Evolutionary conservation across 92 coral and sea anemone genomes (phyloP).

Genomic region (Parazoanthus darwini): DNA sequence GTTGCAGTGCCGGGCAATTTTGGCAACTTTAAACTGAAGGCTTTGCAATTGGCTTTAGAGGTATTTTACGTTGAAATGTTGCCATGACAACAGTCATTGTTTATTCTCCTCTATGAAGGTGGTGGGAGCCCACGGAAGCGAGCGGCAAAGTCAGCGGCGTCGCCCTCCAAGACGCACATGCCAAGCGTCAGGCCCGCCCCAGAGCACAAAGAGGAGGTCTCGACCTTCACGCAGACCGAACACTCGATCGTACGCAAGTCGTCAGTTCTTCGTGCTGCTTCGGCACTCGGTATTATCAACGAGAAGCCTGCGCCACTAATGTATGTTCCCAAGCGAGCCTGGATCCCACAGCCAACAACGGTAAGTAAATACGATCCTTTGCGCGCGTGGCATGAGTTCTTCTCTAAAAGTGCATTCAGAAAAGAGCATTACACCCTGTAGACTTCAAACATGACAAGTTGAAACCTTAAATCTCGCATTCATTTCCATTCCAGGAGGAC

Average conservation of each 20-base stretch:
- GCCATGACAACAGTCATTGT: background rate
- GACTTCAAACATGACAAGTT: no score
- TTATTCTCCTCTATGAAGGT: conserved; percentile 38
- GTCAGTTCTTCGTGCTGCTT: conserved; percentile 98
- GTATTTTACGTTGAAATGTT: background rate
- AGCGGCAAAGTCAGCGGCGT: conserved; percentile 86
- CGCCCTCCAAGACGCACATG: conserved; percentile 82
- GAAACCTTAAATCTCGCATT: no score
- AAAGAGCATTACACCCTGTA: no score
- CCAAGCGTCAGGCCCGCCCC: conserved; percentile 70
- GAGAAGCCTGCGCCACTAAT: conserved; percentile 88
- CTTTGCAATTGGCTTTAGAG: background rate
- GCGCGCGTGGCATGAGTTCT: background rate
- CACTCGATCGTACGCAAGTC: conserved; percentile 76
- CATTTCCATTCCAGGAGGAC: conserved; percentile 66
- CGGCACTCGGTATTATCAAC: conserved; percentile 92
- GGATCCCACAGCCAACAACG: conserved; percentile 94
- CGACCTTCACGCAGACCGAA: conserved; percentile 49
- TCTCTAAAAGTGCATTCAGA: no score
- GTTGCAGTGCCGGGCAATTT: no score
- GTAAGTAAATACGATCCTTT: conserved; percentile 45
- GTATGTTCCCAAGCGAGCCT: conserved; percentile 93
- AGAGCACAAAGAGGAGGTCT: conserved; percentile 75
- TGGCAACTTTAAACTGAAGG: background rate
- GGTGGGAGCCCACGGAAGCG: conserved; percentile 87